Conservation (phyloP, 2,113 vertebrate species). For the Gambusia holbrooki region DNA sequence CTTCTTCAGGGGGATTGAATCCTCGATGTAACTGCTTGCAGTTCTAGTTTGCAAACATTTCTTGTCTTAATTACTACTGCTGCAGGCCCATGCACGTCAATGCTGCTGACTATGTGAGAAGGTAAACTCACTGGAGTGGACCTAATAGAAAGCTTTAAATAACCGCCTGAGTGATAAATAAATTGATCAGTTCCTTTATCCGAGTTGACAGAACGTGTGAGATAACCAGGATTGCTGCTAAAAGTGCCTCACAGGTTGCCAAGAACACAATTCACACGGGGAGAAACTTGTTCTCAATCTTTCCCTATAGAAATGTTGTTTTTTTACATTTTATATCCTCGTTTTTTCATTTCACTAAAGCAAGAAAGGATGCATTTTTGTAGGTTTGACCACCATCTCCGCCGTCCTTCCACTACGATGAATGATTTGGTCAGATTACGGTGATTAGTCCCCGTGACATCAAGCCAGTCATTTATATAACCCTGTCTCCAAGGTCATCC, state of each 20-base stretch:
- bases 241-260: background rate
- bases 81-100: background rate
- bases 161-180: slow-evolving; percentile 21
- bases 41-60: background rate
- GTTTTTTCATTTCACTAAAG: background rate
- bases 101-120: background rate
- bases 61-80: background rate
- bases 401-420: slow-evolving; percentile 15
- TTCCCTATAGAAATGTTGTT: background rate
- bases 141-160: slow-evolving; percentile 60
- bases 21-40: background rate
- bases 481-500: slow-evolving; percentile 62
- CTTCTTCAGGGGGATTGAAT: background rate
- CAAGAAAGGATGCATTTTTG: background rate
- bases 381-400: background rate
- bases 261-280: slow-evolving; percentile 5
- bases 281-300: background rate
- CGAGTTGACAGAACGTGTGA: slow-evolving; percentile 6
- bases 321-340: background rate
- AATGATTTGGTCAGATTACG: slow-evolving; percentile 66
- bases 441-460: slow-evolving; percentile 65
- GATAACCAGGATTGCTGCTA: slow-evolving; percentile 14
- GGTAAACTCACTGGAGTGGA: slow-evolving; percentile 27
- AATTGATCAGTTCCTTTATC: slow-evolving; percentile 8
- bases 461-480: slow-evolving; percentile 70